A percentile compares a stretch with the other conserved stretches of the same genome.
Evolutionary conservation across 2,797 vertebrate genomes (phyloP).

Genomic region (Brachyrhaphis roseni): DNA sequence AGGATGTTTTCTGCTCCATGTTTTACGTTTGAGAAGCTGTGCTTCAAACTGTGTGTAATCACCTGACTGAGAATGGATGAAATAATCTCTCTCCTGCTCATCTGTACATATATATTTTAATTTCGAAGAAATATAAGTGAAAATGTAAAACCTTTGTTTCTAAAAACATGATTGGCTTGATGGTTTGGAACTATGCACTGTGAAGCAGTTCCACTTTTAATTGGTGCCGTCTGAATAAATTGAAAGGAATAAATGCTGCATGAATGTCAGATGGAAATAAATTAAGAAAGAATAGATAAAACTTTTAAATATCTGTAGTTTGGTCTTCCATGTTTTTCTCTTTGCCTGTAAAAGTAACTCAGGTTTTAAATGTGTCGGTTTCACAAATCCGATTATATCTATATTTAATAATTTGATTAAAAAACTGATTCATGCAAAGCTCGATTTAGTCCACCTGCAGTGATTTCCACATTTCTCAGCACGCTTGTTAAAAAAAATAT

Average conservation of each 20-base stretch:
- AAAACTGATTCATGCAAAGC: background rate
- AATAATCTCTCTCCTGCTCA: background rate
- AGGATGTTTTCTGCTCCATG: conserved; percentile 35
- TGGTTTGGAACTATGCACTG: background rate
- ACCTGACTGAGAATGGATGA: conserved; percentile 11
- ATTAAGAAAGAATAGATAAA: background rate
- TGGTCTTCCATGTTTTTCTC: background rate
- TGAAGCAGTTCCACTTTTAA: background rate
- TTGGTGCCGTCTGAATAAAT: background rate
- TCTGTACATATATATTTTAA: background rate
- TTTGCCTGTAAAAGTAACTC: background rate
- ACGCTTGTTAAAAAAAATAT: background rate
- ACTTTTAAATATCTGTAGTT: background rate
- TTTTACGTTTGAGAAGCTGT: conserved; percentile 45
- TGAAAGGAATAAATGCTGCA: background rate
- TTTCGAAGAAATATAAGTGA: background rate
- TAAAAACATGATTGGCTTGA: background rate
- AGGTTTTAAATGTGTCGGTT: background rate
- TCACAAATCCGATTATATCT: background rate
- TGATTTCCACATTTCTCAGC: background rate
- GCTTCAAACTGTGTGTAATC: conserved; percentile 32
- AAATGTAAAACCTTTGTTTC: background rate
- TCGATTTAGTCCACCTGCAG: background rate
- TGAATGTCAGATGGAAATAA: background rate
- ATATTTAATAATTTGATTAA: background rate